Conservation (phyloP, 2,113 vertebrate genomes). For the Amazona vittata region DNA sequence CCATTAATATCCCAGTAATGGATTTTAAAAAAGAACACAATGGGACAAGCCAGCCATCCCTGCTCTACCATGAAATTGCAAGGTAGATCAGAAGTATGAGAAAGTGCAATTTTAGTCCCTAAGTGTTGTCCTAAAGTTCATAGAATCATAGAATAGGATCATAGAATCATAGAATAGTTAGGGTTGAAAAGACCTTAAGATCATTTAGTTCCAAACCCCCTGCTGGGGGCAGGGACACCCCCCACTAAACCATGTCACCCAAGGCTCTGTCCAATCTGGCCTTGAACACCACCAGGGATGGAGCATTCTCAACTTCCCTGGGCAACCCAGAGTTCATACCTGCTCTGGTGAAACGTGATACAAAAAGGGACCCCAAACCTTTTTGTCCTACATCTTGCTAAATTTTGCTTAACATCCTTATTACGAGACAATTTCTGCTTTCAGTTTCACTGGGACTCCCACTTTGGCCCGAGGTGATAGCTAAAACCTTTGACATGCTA, state of each 20-base stretch:
- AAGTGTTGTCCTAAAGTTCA: background rate
- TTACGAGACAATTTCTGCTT: background rate
- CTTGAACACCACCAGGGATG: too few relatives aligned
- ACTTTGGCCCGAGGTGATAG: background rate
- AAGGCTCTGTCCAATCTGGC: too few relatives aligned
- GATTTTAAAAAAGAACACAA: background rate
- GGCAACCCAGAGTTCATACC: background rate
- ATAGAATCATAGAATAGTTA: too few relatives aligned
- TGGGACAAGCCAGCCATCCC: background rate
- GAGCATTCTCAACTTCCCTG: too few relatives aligned
- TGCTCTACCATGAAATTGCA: background rate
- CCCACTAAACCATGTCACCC: too few relatives aligned
- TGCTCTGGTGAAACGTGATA: background rate
- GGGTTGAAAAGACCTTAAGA: too few relatives aligned
- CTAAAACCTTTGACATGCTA: background rate
- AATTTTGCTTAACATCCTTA: background rate
- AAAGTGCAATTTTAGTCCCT: background rate
- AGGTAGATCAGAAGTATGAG: background rate
- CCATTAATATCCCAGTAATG: background rate
- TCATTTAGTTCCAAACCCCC: too few relatives aligned
- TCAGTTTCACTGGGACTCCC: background rate
- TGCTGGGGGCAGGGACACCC: too few relatives aligned
- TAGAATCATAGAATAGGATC: background rate
- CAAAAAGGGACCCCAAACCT: background rate
- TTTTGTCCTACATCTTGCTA: background rate